Conservation (phyloP, 2,797 vertebrate genomes). For the Lacerta bilineata region DNA sequence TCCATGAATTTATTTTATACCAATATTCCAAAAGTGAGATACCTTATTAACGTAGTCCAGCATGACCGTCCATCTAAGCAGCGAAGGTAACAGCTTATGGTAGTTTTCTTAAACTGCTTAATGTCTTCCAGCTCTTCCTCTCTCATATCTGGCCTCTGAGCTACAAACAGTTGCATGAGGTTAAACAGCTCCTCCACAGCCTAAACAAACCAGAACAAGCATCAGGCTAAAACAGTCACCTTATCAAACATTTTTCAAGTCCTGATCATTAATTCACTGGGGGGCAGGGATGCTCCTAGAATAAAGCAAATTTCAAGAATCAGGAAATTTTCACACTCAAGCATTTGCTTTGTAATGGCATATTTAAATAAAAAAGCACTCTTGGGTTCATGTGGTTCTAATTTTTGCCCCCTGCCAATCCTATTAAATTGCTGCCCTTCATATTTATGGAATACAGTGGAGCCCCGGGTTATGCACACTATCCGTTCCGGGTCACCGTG, state of each 20-base stretch:
- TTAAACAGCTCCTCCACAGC: constrained; percentile 98
- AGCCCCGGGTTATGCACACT: too few relatives aligned
- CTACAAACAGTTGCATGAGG: constrained; percentile 98
- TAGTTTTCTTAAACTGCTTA: constrained; percentile 99
- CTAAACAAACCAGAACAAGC: constrained; percentile 75
- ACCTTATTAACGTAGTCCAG: constrained; percentile 99
- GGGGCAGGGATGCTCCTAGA: background rate
- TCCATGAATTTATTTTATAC: background rate
- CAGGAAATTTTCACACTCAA: background rate
- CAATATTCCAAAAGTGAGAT: constrained; percentile 17
- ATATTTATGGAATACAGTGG: too few relatives aligned
- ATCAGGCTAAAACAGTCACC: constrained; percentile 32
- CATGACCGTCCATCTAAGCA: constrained; percentile 98
- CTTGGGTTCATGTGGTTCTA: background rate
- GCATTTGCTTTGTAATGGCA: background rate
- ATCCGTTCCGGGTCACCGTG: too few relatives aligned
- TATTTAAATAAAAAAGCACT: background rate
- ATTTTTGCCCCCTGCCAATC: too few relatives aligned
- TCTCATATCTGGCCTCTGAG: constrained; percentile 95
- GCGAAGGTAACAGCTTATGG: constrained; percentile 98
- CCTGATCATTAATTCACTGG: background rate
- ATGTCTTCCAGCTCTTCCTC: constrained; percentile 96
- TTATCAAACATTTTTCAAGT: background rate
- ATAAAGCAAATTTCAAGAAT: background rate
- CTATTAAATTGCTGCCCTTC: too few relatives aligned